These are phyloP conservation scores for Dendrolimus punctatus DNA, from an alignment of 1,140 invertebrate genomes.

Conservation along the genomic window DNA sequence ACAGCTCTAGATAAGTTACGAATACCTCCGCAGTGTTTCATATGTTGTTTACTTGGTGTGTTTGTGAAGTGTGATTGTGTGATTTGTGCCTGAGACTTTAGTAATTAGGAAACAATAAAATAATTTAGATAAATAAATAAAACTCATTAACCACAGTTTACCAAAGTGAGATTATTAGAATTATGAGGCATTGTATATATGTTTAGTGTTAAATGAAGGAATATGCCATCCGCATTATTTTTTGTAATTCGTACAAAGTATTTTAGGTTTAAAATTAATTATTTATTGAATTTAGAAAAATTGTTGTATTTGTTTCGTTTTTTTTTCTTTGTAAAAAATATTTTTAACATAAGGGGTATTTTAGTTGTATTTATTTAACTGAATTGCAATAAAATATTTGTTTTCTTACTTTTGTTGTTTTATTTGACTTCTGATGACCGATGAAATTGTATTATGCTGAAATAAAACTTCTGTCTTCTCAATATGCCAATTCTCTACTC, in stretches of 20 bases:
- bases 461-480: no score
- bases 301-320: slow-evolving; percentile 68
- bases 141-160: slow-evolving; percentile 70
- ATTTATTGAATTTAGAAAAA: slow-evolving; percentile 54
- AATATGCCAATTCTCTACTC: no score
- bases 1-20: no score
- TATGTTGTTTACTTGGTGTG: no score
- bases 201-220: slow-evolving; percentile 1
- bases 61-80: not conserved
- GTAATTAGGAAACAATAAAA: not conserved
- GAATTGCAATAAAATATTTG: slow-evolving; percentile 56
- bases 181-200: slow-evolving; percentile 37
- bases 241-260: slow-evolving; percentile 59
- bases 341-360: slow-evolving; percentile 38
- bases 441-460: not conserved
- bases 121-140: slow-evolving; percentile 13
- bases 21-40: no score
- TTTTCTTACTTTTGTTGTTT: slow-evolving; percentile 43
- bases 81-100: not conserved
- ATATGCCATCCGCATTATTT: slow-evolving; percentile 15
- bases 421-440: slow-evolving; percentile 18
- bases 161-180: slow-evolving; percentile 73
- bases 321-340: slow-evolving; percentile 28
- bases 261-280: slow-evolving; percentile 51
- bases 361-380: slow-evolving; percentile 60